Evolutionary conservation across 1,140 invertebrate species (phyloP).

Genomic region (Calephelis nemesis): DNA sequence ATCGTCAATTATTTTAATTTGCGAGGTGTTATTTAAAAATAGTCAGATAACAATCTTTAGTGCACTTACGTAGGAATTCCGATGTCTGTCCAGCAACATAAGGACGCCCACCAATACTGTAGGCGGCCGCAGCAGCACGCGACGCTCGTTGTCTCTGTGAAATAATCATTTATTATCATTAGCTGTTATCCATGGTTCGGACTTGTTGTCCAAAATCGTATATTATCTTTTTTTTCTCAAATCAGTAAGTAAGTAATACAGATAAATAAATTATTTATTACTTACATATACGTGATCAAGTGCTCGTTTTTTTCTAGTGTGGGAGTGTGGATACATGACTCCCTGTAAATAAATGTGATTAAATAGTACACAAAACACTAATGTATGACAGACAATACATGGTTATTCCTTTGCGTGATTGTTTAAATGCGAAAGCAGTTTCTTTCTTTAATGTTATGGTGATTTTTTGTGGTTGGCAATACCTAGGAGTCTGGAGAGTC

Average conservation of each 20-base stretch:
- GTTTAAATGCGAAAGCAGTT: too few relatives aligned
- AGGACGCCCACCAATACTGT: conserved; percentile 53
- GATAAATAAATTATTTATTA: conserved; percentile 22
- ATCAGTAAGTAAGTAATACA: not conserved
- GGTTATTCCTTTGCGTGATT: too few relatives aligned
- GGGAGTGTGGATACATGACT: conserved; percentile 68
- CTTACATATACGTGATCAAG: conserved; percentile 65
- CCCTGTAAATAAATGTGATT: conserved; percentile 44
- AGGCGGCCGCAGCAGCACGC: conserved; percentile 55
- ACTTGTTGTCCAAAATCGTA: not conserved
- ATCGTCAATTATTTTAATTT: too few relatives aligned
- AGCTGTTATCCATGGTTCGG: too few relatives aligned
- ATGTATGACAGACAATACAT: too few relatives aligned
- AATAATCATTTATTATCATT: not conserved
- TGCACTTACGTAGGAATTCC: conserved; percentile 59
- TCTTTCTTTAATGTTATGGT: too few relatives aligned
- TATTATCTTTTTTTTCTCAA: not conserved
- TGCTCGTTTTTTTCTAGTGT: conserved; percentile 60
- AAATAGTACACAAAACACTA: too few relatives aligned
- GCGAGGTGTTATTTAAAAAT: too few relatives aligned
- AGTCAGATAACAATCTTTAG: not conserved
- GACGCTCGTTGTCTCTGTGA: conserved; percentile 55
- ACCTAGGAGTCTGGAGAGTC: too few relatives aligned
- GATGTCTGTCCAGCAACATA: conserved; percentile 69
- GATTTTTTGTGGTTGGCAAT: too few relatives aligned